Percentiles rank a stretch among this genome's conserved stretches.
These are phyloP conservation scores for Drosophila basisetae DNA, from an alignment of 2,888 invertebrate species.

Conservation along the genomic window DNA sequence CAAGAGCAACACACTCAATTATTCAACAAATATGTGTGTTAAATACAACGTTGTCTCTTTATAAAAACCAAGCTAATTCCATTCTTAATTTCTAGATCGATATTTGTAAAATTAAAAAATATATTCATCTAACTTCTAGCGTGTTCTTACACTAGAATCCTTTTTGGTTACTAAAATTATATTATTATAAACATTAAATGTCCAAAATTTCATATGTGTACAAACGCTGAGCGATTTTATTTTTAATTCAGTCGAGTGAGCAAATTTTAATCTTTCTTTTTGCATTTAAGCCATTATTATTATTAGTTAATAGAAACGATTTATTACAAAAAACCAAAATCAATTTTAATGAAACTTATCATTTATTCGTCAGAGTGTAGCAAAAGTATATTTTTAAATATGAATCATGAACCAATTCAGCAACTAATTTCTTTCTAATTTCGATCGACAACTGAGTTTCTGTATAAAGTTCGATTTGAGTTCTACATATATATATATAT, in stretches of 20 bases:
- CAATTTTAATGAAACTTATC: background rate
- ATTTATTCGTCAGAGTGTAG: background rate
- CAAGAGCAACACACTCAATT: too few species aligned
- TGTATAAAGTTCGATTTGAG: background rate
- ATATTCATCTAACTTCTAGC: background rate
- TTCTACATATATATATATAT: too few species aligned
- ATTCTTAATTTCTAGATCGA: background rate
- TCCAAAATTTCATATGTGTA: background rate
- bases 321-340: background rate
- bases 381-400: background rate
- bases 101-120: background rate
- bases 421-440: background rate
- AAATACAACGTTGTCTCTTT: background rate
- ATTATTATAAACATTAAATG: background rate
- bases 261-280: background rate
- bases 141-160: background rate
- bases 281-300: too few species aligned
- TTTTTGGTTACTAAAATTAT: background rate
- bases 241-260: background rate
- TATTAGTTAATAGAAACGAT: background rate
- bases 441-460: background rate
- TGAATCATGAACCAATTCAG: background rate
- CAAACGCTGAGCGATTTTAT: background rate
- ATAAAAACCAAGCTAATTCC: background rate
- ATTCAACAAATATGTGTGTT: too few species aligned